phyloP scores from a whole-genome alignment of 1,140 invertebrate species.

The Caerostris darwini region DNA sequence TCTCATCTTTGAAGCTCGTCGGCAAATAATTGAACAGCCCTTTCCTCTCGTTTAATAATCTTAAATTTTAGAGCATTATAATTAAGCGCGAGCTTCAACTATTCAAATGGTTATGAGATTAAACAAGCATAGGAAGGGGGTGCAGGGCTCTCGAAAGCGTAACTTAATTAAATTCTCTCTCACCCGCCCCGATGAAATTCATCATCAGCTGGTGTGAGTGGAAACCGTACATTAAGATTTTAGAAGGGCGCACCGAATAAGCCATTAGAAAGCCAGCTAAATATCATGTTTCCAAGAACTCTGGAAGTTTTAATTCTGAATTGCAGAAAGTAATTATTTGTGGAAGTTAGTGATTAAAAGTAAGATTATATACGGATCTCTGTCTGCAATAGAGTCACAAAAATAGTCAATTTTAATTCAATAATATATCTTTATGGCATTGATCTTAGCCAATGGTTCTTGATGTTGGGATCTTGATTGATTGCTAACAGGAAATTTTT shows the following conservation, averaged over 20 bases:
- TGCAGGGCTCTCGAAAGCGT: not conserved
- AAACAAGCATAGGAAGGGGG: not conserved
- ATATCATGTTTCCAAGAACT: not conserved
- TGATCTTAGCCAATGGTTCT: too few species aligned
- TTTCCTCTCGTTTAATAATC: not conserved
- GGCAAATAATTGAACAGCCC: not conserved
- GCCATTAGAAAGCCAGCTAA: not conserved
- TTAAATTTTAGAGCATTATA: slow-evolving; percentile 4
- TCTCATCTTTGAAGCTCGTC: not conserved
- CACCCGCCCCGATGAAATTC: not conserved
- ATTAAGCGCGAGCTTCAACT: not conserved
- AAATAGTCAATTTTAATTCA: too few species aligned
- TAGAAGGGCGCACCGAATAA: not conserved
- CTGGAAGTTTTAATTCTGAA: not conserved
- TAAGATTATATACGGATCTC: too few species aligned
- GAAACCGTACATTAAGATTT: not conserved
- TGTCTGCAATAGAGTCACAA: too few species aligned
- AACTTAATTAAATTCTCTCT: not conserved
- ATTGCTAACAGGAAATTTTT: too few species aligned
- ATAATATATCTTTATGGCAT: too few species aligned
- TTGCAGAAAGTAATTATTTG: too few species aligned
- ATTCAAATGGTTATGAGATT: not conserved
- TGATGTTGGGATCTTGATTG: too few species aligned
- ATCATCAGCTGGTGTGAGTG: not conserved
- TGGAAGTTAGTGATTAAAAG: too few species aligned